phyloP scores from a whole-genome alignment of 2,888 invertebrate genomes.

The Tetramorium bicarinatum region DNA sequence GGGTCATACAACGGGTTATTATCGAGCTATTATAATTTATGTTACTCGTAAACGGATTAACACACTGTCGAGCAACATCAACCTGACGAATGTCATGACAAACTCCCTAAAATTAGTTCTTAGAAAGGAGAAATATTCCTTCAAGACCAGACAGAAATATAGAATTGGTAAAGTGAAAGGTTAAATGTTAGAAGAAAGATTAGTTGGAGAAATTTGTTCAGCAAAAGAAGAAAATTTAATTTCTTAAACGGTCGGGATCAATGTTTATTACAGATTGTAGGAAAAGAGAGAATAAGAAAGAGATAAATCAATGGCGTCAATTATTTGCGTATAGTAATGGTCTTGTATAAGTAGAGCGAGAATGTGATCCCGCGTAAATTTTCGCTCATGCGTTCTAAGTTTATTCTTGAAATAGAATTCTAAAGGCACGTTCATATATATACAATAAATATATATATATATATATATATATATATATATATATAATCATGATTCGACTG shows the following conservation, averaged over 20 bases:
- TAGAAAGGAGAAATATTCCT: background rate
- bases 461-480: too few species aligned
- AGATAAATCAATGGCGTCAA: background rate
- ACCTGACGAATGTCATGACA: background rate
- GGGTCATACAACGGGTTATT: background rate
- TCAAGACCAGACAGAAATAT: background rate
- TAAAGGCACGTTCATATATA: conserved; percentile 41
- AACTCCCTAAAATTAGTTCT: background rate
- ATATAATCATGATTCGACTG: conserved; percentile 62
- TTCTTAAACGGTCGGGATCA: background rate
- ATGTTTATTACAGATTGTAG: background rate
- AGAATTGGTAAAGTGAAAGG: background rate
- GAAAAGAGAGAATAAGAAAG: background rate
- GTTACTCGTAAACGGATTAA: conserved; percentile 9
- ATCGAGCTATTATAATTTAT: background rate
- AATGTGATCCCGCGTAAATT: conserved; percentile 61
- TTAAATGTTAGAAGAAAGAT: background rate
- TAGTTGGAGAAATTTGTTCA: background rate
- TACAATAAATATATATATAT: conserved; percentile 12
- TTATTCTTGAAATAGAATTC: conserved; percentile 68
- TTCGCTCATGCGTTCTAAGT: conserved; percentile 55
- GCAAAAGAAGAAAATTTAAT: background rate
- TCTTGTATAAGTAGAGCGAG: conserved; percentile 62
- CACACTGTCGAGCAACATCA: conserved; percentile 7
- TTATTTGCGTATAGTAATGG: conserved; percentile 33